Percentiles rank a stretch among this genome's conserved stretches.
Evolutionary conservation across 2,797 vertebrate genomes (phyloP).

Genomic region (Cichlasoma orientale): DNA sequence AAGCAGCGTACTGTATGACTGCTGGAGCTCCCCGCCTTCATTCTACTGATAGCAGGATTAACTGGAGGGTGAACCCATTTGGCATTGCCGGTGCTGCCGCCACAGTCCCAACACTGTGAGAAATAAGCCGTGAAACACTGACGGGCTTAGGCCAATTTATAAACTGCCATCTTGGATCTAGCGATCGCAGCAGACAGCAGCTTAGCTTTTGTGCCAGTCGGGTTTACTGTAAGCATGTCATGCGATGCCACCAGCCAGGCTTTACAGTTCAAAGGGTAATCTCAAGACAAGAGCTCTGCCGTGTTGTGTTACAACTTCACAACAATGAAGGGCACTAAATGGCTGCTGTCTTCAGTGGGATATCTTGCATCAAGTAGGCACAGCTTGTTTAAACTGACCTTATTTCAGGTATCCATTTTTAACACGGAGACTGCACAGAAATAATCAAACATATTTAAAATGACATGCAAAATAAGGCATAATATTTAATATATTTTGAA

Average conservation of each 20-base stretch:
- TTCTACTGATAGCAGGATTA: conserved; percentile 73
- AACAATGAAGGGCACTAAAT: conserved; percentile 54
- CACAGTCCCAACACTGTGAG: conserved; percentile 53
- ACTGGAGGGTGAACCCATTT: conserved; percentile 64
- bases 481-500: neutral
- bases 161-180: conserved; percentile 70
- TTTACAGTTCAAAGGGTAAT: conserved; percentile 65
- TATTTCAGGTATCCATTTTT: neutral
- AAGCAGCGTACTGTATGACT: conserved; percentile 45
- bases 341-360: conserved; percentile 3
- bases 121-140: conserved; percentile 70
- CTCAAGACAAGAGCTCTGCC: conserved; percentile 49
- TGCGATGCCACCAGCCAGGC: conserved; percentile 57
- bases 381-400: neutral
- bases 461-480: neutral
- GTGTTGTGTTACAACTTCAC: conserved; percentile 36
- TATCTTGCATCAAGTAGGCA: conserved; percentile 4
- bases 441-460: neutral
- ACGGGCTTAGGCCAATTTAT: conserved; percentile 71
- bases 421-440: neutral
- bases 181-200: conserved; percentile 54
- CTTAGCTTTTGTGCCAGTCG: conserved; percentile 62
- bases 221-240: conserved; percentile 66
- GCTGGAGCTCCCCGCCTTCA: conserved; percentile 45
- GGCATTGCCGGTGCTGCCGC: conserved; percentile 48